Evolutionary conservation across 2,113 vertebrate genomes (phyloP).

Genomic region (Arothron firmamentum): DNA sequence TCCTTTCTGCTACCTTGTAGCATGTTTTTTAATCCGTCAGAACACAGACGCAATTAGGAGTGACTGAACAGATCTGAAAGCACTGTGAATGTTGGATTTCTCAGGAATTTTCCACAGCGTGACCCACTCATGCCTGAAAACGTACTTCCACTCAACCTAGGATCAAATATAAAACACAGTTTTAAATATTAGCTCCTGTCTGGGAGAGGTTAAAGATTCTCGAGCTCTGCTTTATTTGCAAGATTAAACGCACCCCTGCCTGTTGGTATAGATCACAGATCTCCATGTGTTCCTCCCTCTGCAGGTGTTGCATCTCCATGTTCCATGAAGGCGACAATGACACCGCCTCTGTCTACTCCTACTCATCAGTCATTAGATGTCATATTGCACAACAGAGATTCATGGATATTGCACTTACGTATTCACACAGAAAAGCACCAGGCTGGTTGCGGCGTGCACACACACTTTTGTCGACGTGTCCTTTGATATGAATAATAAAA

Average conservation of each 20-base stretch:
- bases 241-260: too few relatives aligned
- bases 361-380: constrained; percentile 2
- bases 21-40: background rate
- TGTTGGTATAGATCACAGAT: too few relatives aligned
- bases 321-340: constrained; percentile 1
- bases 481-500: too few relatives aligned
- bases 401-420: background rate
- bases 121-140: background rate
- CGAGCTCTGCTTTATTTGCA: too few relatives aligned
- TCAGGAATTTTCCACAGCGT: constrained; percentile 15
- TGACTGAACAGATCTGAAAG: background rate
- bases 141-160: too few relatives aligned
- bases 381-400: constrained; percentile 1
- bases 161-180: too few relatives aligned
- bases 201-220: too few relatives aligned
- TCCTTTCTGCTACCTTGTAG: background rate
- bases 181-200: too few relatives aligned
- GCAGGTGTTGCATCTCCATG: constrained; percentile 20
- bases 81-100: constrained; percentile 5
- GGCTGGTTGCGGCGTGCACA: too few relatives aligned
- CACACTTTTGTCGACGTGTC: too few relatives aligned
- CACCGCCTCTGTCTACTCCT: constrained; percentile 11
- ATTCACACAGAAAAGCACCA: background rate
- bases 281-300: background rate
- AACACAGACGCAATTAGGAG: constrained; percentile 10